Base-by-base conservation (phyloP, 2,113 vertebrate genomes). In the Petrocephalus microphthalmus region DNA sequence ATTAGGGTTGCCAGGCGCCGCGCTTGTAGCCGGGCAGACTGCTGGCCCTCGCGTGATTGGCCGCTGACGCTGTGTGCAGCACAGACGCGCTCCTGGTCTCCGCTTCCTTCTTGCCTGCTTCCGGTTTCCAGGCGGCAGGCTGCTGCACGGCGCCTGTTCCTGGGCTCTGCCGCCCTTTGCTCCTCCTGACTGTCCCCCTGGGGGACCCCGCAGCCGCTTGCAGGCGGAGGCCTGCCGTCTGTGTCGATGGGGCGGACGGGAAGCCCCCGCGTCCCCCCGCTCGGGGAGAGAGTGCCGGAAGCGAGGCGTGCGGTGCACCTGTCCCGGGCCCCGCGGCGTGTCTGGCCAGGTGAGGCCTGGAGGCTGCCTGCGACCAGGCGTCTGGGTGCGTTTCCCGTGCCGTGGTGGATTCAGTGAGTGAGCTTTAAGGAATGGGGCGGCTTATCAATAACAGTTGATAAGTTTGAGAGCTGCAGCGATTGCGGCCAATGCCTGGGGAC, bases 11-110 rank as follows among this genome's bases (percentile, higher is more conserved):
- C 82, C 45, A 25, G 49, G 51, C 84, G 49, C 84, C 3, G 52
- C 6, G 5, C 52, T 54, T 85, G 84, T 85, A 85, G 84, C 25
- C 17, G 25, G 84, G 84, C 52, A 85, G 84, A 85, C 84, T 85
- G 84, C 33, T 85, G 11, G 25, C 84, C 54, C 51, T 37, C 84
- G 29, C 13, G n/a, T 56, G 84, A 85, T 85, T 85, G 84, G 84
- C 84, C n/a, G 25, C 84, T 52, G 15, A 17, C 15, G 17, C 51
- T 25, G n/a, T 33, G n/a, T 33, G 20, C 47, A 83, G 20, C 33
- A 10, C 45, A 83, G 29, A 78, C 37, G 17, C 52, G 49, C 47
- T 17, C 11, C 15, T 37, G 7, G 22, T 52, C n/a, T 6, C 17
- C 2, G 25, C 29, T 85, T 53, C 84, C 52, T 85, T 51, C 25